Percentiles rank a stretch among this genome's conserved stretches.
Conservation (phyloP, 2,888 invertebrate species). For the Drosophila kokeensis region DNA sequence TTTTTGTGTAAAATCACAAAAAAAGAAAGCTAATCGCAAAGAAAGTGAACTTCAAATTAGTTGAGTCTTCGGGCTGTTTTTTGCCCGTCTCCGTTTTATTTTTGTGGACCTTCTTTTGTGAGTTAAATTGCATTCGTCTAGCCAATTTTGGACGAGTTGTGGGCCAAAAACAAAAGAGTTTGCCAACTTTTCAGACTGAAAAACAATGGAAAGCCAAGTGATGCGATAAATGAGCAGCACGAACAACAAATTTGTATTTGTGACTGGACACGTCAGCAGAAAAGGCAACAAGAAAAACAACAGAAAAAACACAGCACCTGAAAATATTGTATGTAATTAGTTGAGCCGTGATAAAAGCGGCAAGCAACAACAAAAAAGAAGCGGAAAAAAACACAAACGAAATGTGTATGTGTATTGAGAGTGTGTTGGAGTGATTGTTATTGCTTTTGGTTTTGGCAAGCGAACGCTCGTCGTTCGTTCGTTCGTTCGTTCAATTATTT, state of each 20-base stretch:
- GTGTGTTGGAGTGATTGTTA: constrained; percentile 21
- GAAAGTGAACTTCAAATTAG: constrained; percentile 8
- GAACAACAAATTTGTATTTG: constrained; percentile 20
- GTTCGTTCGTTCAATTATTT: constrained; percentile 66
- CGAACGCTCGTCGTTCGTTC: constrained; percentile 26
- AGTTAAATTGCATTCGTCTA: constrained; percentile 39
- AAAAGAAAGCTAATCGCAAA: neutral
- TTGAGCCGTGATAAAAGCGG: constrained; percentile 54
- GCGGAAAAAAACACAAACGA: constrained; percentile 26
- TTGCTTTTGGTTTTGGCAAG: constrained; percentile 44
- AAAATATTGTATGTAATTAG: constrained; percentile 61
- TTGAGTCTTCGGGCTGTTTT: constrained; percentile 2
- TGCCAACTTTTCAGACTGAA: constrained; percentile 59
- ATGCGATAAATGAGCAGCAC: constrained; percentile 54
- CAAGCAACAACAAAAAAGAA: constrained; percentile 11
- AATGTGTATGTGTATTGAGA: constrained; percentile 22
- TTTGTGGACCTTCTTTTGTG: constrained; percentile 5
- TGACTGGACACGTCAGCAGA: constrained; percentile 35
- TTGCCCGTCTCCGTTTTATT: constrained; percentile 1
- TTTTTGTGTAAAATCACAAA: neutral
- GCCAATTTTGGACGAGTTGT: constrained; percentile 52
- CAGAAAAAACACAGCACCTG: constrained; percentile 20
- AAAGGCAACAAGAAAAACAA: constrained; percentile 20
- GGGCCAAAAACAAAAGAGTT: constrained; percentile 45
- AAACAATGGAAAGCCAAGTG: constrained; percentile 62